Conservation (phyloP, 1,140 invertebrate genomes). For the Wasmannia auropunctata region DNA sequence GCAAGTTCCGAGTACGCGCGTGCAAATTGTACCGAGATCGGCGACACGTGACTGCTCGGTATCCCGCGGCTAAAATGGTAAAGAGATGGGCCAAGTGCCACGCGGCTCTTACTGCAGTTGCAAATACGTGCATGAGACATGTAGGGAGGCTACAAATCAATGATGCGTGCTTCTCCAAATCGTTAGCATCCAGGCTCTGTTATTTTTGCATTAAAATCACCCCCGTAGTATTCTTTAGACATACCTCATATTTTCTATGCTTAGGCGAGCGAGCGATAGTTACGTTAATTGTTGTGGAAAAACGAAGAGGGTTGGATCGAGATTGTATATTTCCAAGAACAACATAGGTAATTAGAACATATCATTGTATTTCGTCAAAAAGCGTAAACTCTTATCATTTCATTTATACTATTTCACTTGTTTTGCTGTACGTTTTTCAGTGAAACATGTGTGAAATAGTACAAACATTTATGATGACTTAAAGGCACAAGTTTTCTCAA, state of each 20-base stretch:
- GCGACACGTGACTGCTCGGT: slow-evolving; percentile 64
- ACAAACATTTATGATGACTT: too few species aligned
- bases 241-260: slow-evolving; percentile 56
- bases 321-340: neutral
- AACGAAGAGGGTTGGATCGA: slow-evolving; percentile 11
- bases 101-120: slow-evolving; percentile 70
- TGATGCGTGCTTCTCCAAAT: slow-evolving; percentile 78
- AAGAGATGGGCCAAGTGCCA: slow-evolving; percentile 66
- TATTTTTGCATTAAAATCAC: slow-evolving; percentile 83
- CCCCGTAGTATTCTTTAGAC: slow-evolving; percentile 55
- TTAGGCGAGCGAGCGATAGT: slow-evolving; percentile 56
- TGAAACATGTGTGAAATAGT: too few species aligned
- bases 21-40: slow-evolving; percentile 48
- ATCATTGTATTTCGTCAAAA: neutral
- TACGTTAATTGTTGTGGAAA: slow-evolving; percentile 74
- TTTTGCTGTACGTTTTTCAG: neutral
- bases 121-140: slow-evolving; percentile 69
- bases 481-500: neutral
- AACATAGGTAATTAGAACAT: neutral
- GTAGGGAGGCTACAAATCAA: slow-evolving; percentile 76
- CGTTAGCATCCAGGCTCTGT: slow-evolving; percentile 80
- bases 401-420: neutral
- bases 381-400: neutral
- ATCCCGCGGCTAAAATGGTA: slow-evolving; percentile 72
- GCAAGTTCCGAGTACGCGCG: slow-evolving; percentile 31